Conservation (phyloP, 2,888 invertebrate genomes). For the Ctenicera cuprea region DNA sequence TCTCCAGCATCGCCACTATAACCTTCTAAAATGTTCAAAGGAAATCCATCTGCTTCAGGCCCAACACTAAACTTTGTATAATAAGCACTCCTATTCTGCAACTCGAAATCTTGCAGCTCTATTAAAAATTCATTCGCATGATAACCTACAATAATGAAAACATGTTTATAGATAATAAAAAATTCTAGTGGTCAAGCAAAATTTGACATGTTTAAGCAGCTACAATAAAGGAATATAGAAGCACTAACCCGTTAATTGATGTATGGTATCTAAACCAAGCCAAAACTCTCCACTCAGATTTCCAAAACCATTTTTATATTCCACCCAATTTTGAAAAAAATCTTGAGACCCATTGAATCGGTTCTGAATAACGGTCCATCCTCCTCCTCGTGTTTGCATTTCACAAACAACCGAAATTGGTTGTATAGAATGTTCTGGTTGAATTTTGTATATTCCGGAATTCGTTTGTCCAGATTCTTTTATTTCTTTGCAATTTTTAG, state of each 20-base stretch:
- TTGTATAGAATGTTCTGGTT: conserved; percentile 74
- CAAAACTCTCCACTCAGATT: conserved; percentile 83
- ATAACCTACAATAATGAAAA: conserved; percentile 61
- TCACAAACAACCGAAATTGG: conserved; percentile 81
- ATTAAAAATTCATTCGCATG: conserved; percentile 77
- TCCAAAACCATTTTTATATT: conserved; percentile 83
- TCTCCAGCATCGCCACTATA: conserved; percentile 79
- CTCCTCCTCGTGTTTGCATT: conserved; percentile 77
- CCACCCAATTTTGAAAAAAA: conserved; percentile 80
- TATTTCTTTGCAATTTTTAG: conserved; percentile 76
- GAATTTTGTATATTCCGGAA: conserved; percentile 80
- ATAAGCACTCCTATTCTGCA: conserved; percentile 75
- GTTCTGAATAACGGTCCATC: conserved; percentile 83
- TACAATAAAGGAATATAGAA: too few species aligned
- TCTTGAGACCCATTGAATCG: conserved; percentile 80
- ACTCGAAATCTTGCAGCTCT: conserved; percentile 78
- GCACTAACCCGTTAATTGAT: conserved; percentile 72
- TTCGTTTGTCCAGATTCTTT: conserved; percentile 73
- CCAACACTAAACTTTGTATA: conserved; percentile 82
- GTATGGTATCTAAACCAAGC: conserved; percentile 81
- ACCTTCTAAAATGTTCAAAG: conserved; percentile 79
- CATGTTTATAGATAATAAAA: too few species aligned
- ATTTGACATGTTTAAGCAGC: too few species aligned
- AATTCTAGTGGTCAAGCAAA: too few species aligned
- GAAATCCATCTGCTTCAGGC: conserved; percentile 79